Evolutionary conservation across 2,888 invertebrate species (phyloP).

Genomic region (Dyspetes luteomarginatus): DNA sequence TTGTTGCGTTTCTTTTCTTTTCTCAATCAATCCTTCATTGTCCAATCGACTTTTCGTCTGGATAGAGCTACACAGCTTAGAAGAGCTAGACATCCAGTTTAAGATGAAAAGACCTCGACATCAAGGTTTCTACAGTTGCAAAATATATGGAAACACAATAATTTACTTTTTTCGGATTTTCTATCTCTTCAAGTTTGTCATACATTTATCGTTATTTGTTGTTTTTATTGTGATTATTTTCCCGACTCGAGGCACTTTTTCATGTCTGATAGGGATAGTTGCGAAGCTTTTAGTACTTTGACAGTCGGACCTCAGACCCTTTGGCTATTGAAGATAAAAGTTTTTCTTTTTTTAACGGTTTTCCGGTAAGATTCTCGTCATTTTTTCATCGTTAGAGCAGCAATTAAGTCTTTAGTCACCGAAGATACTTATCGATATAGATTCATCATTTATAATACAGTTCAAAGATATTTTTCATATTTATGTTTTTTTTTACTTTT

Average conservation of each 20-base stretch:
- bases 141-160: conserved; percentile 63
- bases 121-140: conserved; percentile 59
- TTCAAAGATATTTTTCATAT: conserved; percentile 59
- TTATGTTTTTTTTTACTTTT: conserved; percentile 18
- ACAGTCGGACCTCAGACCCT: conserved; percentile 7
- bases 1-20: neutral
- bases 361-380: conserved; percentile 20
- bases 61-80: conserved; percentile 10
- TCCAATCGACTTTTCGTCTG: neutral
- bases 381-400: conserved; percentile 61
- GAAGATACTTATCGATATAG: conserved; percentile 73
- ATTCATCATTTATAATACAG: conserved; percentile 58
- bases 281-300: conserved; percentile 30
- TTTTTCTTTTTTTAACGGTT: neutral
- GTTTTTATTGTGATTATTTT: conserved; percentile 29
- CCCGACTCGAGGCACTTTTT: conserved; percentile 48
- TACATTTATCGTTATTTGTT: conserved; percentile 49
- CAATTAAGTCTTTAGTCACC: conserved; percentile 75
- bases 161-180: conserved; percentile 47
- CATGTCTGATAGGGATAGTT: conserved; percentile 7
- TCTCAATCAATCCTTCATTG: neutral
- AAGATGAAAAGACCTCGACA: conserved; percentile 44
- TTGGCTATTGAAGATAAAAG: neutral
- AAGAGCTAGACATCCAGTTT: conserved; percentile 47
- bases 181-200: conserved; percentile 40